A percentile compares a stretch with the other conserved stretches of the same genome.
Conservation (phyloP, 1,140 invertebrate genomes). For the Meteorus sp. region DNA sequence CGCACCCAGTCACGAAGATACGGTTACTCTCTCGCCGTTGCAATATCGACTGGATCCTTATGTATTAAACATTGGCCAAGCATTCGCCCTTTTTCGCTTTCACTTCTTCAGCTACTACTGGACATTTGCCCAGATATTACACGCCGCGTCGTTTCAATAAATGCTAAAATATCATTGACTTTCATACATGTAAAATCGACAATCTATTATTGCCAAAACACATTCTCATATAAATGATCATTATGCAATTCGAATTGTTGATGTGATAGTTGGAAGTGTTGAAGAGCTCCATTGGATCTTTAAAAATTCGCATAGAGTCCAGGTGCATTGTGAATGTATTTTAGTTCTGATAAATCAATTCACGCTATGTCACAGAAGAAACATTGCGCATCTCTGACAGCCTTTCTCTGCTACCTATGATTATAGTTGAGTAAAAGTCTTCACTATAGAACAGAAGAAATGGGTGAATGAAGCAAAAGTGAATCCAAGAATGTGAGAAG, state of each 20-base stretch:
- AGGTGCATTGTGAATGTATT: no score
- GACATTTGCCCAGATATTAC: background rate
- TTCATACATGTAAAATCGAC: background rate
- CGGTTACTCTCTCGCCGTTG: constrained; percentile 30
- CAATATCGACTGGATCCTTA: constrained; percentile 34
- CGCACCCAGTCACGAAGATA: constrained; percentile 34
- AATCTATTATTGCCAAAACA: background rate
- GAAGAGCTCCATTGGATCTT: no score
- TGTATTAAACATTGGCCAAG: constrained; percentile 31
- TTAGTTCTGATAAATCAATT: no score
- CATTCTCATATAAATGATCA: no score
- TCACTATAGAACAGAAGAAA: constrained; percentile 9
- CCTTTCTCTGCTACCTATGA: no score
- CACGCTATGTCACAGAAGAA: no score
- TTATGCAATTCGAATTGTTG: no score
- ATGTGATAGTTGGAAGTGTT: no score
- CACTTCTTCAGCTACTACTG: background rate
- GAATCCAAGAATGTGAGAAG: constrained; percentile 13
- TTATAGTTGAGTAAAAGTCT: no score
- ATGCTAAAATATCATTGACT: background rate
- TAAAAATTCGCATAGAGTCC: background rate
- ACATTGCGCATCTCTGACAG: no score
- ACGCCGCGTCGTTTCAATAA: no score
- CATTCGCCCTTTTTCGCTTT: background rate
- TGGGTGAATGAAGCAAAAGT: background rate